These are phyloP conservation scores for Crepidodera aurea DNA, from an alignment of 2,888 invertebrate species.

Conservation along the genomic window DNA sequence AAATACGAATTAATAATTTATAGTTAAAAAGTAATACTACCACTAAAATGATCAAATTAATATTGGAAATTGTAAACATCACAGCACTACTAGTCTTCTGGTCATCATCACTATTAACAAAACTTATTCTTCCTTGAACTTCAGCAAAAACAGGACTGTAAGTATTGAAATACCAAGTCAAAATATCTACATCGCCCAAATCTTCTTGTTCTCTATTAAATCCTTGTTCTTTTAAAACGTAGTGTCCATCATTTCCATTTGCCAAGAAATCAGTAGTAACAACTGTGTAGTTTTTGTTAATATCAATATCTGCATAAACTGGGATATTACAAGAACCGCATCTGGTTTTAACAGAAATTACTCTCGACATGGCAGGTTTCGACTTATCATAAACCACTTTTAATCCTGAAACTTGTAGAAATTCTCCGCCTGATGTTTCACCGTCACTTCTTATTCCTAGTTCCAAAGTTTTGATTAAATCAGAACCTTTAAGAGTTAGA, in stretches of 20 bases:
- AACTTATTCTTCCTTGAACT: constrained; percentile 69
- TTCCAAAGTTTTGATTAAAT: constrained; percentile 64
- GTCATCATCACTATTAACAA: neutral
- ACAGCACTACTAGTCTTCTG: no score
- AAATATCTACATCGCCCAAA: constrained; percentile 59
- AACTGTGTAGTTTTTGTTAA: constrained; percentile 68
- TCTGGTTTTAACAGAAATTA: constrained; percentile 69
- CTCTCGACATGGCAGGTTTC: constrained; percentile 69
- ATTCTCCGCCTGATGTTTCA: constrained; percentile 70
- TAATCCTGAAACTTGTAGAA: constrained; percentile 82
- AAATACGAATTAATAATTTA: no score
- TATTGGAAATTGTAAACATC: no score
- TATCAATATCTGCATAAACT: constrained; percentile 65
- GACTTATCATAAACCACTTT: constrained; percentile 74
- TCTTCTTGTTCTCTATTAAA: constrained; percentile 59
- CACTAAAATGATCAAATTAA: no score
- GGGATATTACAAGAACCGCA: constrained; percentile 77
- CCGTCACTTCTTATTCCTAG: constrained; percentile 56
- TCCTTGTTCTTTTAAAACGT: constrained; percentile 59
- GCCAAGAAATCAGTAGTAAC: constrained; percentile 72
- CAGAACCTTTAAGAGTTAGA: constrained; percentile 71
- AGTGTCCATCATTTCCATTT: constrained; percentile 79
- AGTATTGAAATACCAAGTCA: constrained; percentile 67
- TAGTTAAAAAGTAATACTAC: no score
- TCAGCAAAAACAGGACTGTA: constrained; percentile 72